Percentiles rank a stretch among this genome's conserved stretches.
These are phyloP conservation scores for Halisarca cf. caerulea DNA, from an alignment of 37 sponge, comb jelly and placozoan species.

Conservation along the genomic window DNA sequence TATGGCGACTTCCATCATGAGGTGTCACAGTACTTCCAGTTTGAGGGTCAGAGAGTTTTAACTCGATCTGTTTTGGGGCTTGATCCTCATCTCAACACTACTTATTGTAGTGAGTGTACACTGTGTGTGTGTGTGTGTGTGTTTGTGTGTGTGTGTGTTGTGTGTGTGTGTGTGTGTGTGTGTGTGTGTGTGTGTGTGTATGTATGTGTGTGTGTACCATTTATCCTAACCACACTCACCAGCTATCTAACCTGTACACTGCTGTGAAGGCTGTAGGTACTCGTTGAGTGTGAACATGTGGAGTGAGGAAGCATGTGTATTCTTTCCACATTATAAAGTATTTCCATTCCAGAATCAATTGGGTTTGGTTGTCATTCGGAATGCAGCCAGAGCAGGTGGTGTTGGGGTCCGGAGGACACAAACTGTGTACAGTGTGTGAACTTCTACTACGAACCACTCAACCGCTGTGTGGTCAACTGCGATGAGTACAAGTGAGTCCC, in stretches of 20 bases:
- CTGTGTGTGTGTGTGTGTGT: background rate
- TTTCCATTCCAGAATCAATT: background rate
- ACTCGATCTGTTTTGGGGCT: too few species aligned
- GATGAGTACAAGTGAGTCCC: conserved; percentile 5
- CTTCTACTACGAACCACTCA: background rate
- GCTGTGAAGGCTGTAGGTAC: too few species aligned
- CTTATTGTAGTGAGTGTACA: background rate
- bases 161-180: background rate
- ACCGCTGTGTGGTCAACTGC: conserved; percentile 21
- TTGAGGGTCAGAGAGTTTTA: background rate
- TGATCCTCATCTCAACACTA: too few species aligned
- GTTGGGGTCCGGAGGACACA: conserved; percentile 26
- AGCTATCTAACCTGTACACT: too few species aligned
- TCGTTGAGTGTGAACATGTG: too few species aligned
- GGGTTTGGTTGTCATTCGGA: background rate
- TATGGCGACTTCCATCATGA: conserved; percentile 2
- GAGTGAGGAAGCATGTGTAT: too few species aligned
- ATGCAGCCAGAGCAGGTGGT: background rate
- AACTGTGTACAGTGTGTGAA: conserved; percentile 26
- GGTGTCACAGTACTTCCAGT: background rate
- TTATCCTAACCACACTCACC: too few species aligned
- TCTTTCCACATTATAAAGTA: too few species aligned
- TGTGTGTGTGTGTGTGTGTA: background rate
- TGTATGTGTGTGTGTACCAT: too few species aligned
- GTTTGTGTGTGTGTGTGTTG: conserved; percentile 16